phyloP scores from a whole-genome alignment of 2,797 vertebrate genomes.

The Philypnodon macrostomus region DNA sequence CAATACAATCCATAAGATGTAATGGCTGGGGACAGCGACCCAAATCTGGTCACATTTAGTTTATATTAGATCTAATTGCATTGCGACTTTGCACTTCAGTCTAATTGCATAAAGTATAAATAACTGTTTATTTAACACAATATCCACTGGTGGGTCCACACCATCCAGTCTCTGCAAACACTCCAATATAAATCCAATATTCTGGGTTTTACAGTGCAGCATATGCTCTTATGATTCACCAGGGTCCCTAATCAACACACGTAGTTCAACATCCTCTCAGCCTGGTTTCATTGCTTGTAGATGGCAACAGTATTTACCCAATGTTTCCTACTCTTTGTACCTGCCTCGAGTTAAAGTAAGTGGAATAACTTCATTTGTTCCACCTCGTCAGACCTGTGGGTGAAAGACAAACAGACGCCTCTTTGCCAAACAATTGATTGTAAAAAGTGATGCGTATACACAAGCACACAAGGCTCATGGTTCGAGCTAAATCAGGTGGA shows the following conservation, averaged over 20 bases:
- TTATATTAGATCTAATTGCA: conserved; percentile 6
- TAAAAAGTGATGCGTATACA: conserved; percentile 11
- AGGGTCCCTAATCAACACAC: conserved; percentile 30
- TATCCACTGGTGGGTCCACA: not conserved
- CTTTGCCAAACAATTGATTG: conserved; percentile 27
- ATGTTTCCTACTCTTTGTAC: conserved; percentile 42
- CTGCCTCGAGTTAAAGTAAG: conserved; percentile 43
- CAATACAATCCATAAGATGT: not conserved
- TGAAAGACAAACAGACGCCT: conserved; percentile 63
- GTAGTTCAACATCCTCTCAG: conserved; percentile 4
- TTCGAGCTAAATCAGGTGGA: conserved; percentile 60
- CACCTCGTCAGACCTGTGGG: conserved; percentile 35
- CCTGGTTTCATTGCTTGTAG: conserved; percentile 44
- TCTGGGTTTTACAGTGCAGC: conserved; percentile 4
- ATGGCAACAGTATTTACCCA: conserved; percentile 57
- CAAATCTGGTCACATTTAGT: not conserved
- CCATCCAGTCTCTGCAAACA: conserved; percentile 6
- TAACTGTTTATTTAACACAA: conserved; percentile 7
- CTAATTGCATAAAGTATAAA: conserved; percentile 1
- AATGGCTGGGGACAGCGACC: no score
- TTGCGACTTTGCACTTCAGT: not conserved
- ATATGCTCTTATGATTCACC: conserved; percentile 34
- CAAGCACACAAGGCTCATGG: conserved; percentile 44
- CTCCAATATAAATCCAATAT: conserved; percentile 12
- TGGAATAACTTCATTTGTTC: conserved; percentile 68